These are phyloP conservation scores for Columbina picui DNA, from an alignment of 2,113 vertebrate species.

Conservation along the genomic window DNA sequence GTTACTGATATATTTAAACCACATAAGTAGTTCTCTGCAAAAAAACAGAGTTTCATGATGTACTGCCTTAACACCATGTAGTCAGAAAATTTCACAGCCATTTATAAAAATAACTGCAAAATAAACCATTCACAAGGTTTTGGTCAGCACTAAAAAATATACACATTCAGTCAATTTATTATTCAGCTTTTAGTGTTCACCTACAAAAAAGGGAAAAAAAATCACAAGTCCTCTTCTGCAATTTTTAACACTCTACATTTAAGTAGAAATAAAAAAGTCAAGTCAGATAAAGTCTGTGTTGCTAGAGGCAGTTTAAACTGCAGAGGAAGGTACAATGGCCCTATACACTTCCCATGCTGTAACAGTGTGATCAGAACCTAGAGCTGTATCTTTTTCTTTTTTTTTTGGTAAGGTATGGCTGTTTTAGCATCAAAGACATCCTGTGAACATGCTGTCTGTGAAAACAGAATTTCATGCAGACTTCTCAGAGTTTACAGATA, in stretches of 20 bases:
- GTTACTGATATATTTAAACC: constrained; percentile 45
- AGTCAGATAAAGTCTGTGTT: not conserved
- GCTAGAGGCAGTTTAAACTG: not conserved
- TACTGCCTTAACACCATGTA: not conserved
- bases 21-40: constrained; percentile 34
- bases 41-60: constrained; percentile 46
- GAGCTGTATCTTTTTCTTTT: too few species aligned
- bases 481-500: not conserved
- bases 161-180: not conserved
- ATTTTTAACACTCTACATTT: not conserved
- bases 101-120: constrained; percentile 11
- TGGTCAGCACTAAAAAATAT: not conserved
- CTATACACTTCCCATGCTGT: not conserved
- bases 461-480: not conserved
- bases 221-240: not conserved
- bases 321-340: not conserved
- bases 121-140: not conserved
- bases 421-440: not conserved
- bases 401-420: not conserved
- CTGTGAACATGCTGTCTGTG: not conserved
- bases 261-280: not conserved
- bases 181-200: not conserved
- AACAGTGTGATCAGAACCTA: not conserved
- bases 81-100: constrained; percentile 7
- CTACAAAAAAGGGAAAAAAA: not conserved